Evolutionary conservation across 2,797 vertebrate species (phyloP), one percentile per base, ranked within the genome.

Genomic region (Sebastes vulpes): DNA sequence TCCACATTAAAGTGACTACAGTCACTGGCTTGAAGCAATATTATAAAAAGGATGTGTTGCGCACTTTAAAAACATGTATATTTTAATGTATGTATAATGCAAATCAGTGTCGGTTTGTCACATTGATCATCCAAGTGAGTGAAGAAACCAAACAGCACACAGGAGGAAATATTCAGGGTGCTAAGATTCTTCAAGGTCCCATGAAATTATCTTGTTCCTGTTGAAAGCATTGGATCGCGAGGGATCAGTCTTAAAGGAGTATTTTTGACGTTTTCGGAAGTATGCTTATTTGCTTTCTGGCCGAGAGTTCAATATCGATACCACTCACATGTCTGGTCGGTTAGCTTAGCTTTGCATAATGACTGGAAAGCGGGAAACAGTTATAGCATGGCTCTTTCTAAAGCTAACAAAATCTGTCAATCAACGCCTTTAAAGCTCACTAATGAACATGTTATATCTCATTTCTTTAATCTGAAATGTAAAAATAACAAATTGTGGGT

Each of bases 11-110:
- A 60, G 70, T 70, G 71, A 83, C 71, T 64, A 14, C 66, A 78
- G 79, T 83, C 65, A 71, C 71, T 85, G 77, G 81, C 65, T 84
- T 82, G 58, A 88, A 93, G 92, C 90, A 93, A 92, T 91, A 85
- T 77, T 59, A 48, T 69, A 38, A 53, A 53, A 63, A 16, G 20
- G 14, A 38, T 77, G 52, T 80, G 74, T 71, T 64, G 57, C 63
- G 65, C 57, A 87, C 72, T 90, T 87, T 83, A 54, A 86, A 69
- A 61, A 81, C 28, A 63, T 80, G 29, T 88, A 57, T 84, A 65
- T 88, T 65, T 90, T 85, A 87, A 28, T 88, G 66, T 87, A 48
- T 79, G 54, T 68, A 20, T 64, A 31, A 71, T 74, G 23, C 23
- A 71, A 69, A 79, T 66, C 57, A 59, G 58, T 75, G 58, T 75